phyloP scores from a whole-genome alignment of 2,113 vertebrate species.

The Larimichthys polyactis region DNA sequence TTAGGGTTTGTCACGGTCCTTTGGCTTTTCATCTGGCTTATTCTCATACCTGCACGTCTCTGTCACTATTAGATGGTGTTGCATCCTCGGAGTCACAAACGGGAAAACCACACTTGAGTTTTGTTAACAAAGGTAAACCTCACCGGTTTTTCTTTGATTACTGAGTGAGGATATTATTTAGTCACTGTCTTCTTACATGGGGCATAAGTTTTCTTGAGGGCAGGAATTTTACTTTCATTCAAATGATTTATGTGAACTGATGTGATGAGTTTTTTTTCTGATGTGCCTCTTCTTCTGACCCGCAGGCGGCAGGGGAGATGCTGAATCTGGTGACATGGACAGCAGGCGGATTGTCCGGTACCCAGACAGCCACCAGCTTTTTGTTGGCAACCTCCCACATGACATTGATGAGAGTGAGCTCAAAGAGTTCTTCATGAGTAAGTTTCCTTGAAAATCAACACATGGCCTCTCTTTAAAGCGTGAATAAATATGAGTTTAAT shows the following conservation, averaged over 20 bases:
- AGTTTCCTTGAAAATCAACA: slow-evolving; percentile 55
- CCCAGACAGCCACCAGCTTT: slow-evolving; percentile 97
- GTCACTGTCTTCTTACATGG: neutral
- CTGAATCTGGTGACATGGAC: slow-evolving; percentile 91
- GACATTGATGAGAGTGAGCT: slow-evolving; percentile 95
- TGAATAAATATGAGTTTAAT: neutral
- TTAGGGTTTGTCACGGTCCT: neutral
- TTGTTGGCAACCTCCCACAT: slow-evolving; percentile 95
- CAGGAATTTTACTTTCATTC: neutral
- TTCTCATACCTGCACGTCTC: slow-evolving; percentile 10
- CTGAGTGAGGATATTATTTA: neutral
- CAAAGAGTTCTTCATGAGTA: slow-evolving; percentile 98
- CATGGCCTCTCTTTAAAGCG: rapidly evolving
- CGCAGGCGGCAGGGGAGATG: slow-evolving; percentile 87
- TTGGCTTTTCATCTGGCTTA: neutral
- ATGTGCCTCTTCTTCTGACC: neutral
- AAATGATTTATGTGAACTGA: neutral
- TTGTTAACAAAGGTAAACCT: slow-evolving; percentile 83
- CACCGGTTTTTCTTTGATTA: neutral
- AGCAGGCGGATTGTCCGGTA: slow-evolving; percentile 91
- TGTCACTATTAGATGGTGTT: slow-evolving; percentile 77
- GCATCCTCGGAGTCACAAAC: slow-evolving; percentile 79
- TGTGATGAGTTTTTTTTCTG: neutral
- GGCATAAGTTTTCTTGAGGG: neutral
- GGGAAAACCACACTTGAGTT: slow-evolving; percentile 84